Evolutionary conservation across 2,797 vertebrate genomes (phyloP).

Genomic region (Labeo calbasu): DNA sequence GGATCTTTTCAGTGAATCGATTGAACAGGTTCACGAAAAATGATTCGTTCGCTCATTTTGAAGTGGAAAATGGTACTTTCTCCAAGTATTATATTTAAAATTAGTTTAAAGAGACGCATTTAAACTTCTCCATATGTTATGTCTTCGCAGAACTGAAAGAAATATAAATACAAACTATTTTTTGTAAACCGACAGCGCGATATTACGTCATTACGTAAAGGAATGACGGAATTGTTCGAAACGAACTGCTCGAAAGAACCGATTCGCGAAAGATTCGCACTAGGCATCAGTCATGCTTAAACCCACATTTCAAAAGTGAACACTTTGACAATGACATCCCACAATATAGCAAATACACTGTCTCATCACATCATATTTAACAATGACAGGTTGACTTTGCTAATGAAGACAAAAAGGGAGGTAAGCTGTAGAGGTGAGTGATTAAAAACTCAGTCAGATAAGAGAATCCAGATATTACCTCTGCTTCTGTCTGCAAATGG

Average conservation of each 20-base stretch:
- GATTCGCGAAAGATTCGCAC: neutral
- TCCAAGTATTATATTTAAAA: neutral
- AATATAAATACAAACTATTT: neutral
- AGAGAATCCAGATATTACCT: neutral
- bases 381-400: neutral
- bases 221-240: neutral
- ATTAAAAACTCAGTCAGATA: neutral
- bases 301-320: constrained; percentile 5
- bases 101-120: neutral
- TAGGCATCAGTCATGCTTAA: neutral
- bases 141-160: neutral
- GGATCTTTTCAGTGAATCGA: neutral
- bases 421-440: neutral
- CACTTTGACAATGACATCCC: neutral
- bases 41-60: neutral
- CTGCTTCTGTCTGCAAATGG: constrained; percentile 2
- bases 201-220: neutral
- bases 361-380: neutral
- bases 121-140: neutral
- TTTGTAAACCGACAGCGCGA: neutral
- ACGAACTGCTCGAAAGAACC: constrained; percentile 12
- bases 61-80: too few species aligned
- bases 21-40: neutral
- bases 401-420: neutral
- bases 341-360: neutral